Conservation (phyloP, 2,113 vertebrate genomes). For the Eclectus roratus region DNA sequence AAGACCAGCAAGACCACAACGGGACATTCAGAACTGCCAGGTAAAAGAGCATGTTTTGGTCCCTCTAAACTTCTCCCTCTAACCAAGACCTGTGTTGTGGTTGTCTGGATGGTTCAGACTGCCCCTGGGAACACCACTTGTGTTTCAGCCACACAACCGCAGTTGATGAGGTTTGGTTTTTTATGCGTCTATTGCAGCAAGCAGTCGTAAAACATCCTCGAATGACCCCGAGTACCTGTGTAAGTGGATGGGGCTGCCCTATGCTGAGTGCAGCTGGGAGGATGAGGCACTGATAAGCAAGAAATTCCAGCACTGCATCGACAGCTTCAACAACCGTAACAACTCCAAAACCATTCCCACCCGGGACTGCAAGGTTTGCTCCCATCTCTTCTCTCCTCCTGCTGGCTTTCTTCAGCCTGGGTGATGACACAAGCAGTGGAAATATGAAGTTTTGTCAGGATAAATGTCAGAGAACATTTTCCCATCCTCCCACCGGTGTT, state of each 20-base stretch:
- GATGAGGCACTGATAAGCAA: constrained; percentile 90
- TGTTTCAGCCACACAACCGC: not conserved
- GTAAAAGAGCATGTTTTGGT: constrained; percentile 62
- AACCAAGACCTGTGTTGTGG: not conserved
- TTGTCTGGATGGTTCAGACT: not conserved
- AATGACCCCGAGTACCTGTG: constrained; percentile 94
- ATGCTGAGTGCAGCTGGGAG: constrained; percentile 97
- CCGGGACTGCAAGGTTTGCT: constrained; percentile 92
- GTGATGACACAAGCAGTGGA: not conserved
- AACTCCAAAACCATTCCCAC: constrained; percentile 91
- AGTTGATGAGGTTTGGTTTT: constrained; percentile 1
- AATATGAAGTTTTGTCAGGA: not conserved
- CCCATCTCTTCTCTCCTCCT: not conserved
- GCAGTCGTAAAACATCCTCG: constrained; percentile 86
- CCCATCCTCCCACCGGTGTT: not conserved
- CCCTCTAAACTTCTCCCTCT: not conserved
- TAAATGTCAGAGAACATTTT: not conserved
- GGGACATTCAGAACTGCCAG: constrained; percentile 87
- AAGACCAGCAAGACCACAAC: constrained; percentile 88
- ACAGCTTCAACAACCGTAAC: constrained; percentile 88
- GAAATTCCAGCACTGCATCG: constrained; percentile 91
- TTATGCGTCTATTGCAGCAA: constrained; percentile 73
- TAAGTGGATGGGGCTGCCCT: constrained; percentile 98
- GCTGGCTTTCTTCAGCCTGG: not conserved
- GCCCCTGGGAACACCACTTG: not conserved